These are phyloP conservation scores for Ditylenchus weischeri DNA, from an alignment of 2,888 invertebrate species.

Conservation along the genomic window DNA sequence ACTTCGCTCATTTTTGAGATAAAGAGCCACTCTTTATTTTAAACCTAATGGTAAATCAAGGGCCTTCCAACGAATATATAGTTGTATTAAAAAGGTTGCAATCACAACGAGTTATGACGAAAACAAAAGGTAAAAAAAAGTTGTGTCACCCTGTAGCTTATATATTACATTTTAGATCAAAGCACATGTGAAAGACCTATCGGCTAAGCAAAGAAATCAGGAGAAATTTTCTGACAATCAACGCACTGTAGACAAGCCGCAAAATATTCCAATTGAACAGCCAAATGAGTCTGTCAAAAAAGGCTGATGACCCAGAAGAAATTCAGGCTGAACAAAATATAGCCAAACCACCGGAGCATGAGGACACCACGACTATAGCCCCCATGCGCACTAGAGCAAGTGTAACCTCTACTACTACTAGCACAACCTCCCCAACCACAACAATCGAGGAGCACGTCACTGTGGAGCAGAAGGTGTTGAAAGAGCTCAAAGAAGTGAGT, in stretches of 20 bases:
- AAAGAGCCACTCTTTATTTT: too few relatives aligned
- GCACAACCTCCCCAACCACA: background rate
- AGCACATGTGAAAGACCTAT: slow-evolving; percentile 13
- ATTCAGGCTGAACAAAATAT: background rate
- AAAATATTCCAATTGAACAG: background rate
- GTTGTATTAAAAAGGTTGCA: too few relatives aligned
- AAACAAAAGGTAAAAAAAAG: too few relatives aligned
- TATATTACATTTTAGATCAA: background rate
- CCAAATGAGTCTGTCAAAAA: background rate
- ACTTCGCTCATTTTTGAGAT: too few relatives aligned
- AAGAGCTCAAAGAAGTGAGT: slow-evolving; percentile 13
- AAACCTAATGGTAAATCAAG: too few relatives aligned
- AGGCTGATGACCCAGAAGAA: background rate
- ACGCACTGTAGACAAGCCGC: too few relatives aligned
- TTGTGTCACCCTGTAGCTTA: background rate
- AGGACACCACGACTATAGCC: background rate
- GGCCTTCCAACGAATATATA: too few relatives aligned
- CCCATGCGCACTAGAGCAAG: background rate
- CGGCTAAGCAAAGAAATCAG: background rate
- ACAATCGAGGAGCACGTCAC: background rate
- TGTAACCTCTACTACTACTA: background rate
- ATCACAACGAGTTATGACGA: too few relatives aligned
- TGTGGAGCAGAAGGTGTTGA: slow-evolving; percentile 1
- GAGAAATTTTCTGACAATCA: slow-evolving; percentile 7
- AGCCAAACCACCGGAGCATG: background rate